Percentiles rank a stretch among this genome's conserved stretches.
These are phyloP conservation scores for Myocastor coypus DNA, from an alignment of 2,113 vertebrate genomes.

Conservation along the genomic window DNA sequence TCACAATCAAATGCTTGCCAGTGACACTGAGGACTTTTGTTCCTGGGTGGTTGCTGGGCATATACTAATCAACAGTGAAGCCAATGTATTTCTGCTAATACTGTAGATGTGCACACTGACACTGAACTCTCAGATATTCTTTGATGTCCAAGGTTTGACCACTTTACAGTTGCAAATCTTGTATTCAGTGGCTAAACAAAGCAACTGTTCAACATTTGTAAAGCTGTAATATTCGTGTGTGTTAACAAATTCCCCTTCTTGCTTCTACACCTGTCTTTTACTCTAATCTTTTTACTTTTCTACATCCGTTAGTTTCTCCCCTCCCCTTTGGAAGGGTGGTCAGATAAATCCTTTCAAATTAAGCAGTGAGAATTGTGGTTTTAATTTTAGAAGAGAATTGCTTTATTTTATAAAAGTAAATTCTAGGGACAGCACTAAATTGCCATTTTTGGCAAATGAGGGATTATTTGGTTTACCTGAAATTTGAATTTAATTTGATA, in stretches of 20 bases:
- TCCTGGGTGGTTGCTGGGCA: not conserved
- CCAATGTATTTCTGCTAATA: not conserved
- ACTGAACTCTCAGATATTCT: not conserved
- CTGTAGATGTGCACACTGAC: not conserved
- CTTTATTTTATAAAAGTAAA: conserved; percentile 37
- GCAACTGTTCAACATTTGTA: not conserved
- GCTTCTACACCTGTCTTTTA: not conserved
- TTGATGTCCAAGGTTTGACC: not conserved
- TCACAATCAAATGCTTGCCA: not conserved
- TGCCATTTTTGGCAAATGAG: not conserved
- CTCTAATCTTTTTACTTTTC: not conserved
- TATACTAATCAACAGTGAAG: not conserved
- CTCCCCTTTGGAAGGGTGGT: not conserved
- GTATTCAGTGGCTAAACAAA: not conserved
- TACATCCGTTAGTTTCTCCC: not conserved
- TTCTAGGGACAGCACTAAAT: not conserved
- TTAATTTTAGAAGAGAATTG: not conserved
- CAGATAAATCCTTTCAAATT: not conserved
- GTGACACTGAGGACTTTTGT: not conserved
- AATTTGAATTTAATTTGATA: conserved; percentile 7
- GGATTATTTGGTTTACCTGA: not conserved
- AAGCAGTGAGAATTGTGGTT: not conserved
- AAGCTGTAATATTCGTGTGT: not conserved
- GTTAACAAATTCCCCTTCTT: not conserved
- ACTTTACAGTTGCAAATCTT: not conserved